phyloP scores from a whole-genome alignment of 2,888 invertebrate species.

The Leptopilina myrica region DNA sequence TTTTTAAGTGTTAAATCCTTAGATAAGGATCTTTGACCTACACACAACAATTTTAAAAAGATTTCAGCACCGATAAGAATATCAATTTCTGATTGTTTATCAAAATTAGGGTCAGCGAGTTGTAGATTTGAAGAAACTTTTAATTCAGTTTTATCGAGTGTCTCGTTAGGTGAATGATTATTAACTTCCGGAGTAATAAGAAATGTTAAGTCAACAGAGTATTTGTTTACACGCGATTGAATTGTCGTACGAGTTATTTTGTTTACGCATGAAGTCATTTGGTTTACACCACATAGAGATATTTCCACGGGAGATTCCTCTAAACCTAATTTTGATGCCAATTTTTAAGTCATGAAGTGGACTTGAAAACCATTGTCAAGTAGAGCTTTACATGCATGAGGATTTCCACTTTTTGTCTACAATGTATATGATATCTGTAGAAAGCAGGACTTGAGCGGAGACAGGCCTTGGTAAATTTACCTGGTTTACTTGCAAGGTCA shows the following conservation, averaged over 20 bases:
- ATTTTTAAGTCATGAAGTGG: not conserved
- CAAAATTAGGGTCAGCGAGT: slow-evolving; percentile 33
- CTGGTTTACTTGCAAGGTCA: not conserved
- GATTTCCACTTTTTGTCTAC: not conserved
- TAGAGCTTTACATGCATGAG: not conserved
- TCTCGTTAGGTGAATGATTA: not conserved
- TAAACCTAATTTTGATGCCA: not conserved
- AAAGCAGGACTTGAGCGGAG: not conserved
- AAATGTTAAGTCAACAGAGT: not conserved
- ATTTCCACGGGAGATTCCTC: not conserved
- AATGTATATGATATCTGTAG: not conserved
- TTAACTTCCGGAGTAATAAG: not conserved
- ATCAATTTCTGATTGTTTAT: slow-evolving; percentile 28
- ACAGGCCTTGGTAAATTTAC: not conserved
- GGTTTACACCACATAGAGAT: not conserved
- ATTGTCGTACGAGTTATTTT: not conserved
- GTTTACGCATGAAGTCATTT: not conserved
- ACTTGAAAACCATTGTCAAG: not conserved
- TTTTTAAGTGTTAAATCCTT: slow-evolving; percentile 33
- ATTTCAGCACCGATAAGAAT: slow-evolving; percentile 29
- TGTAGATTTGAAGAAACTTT: slow-evolving; percentile 24
- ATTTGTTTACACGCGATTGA: not conserved
- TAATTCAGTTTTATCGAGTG: not conserved
- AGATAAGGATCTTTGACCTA: slow-evolving; percentile 17
- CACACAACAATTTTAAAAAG: slow-evolving; percentile 37